These are phyloP conservation scores for Garrulus glandarius DNA, from an alignment of 2,797 vertebrate species.

Conservation along the genomic window DNA sequence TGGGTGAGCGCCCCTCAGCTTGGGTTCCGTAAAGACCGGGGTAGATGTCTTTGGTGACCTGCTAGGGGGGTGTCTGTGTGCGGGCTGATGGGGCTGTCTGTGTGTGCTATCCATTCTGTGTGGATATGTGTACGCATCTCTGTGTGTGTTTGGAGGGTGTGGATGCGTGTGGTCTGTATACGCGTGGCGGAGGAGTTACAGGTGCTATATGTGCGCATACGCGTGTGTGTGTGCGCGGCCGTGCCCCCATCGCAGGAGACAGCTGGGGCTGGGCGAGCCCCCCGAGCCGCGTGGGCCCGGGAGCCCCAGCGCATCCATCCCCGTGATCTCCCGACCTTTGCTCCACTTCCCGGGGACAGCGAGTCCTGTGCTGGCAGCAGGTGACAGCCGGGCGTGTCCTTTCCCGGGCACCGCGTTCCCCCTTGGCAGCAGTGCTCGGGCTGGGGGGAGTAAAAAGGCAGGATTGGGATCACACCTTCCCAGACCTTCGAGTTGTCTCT, in stretches of 20 bases:
- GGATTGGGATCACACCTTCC: fast-evolving
- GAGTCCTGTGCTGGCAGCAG: neutral
- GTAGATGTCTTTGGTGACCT: fast-evolving
- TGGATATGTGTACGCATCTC: fast-evolving
- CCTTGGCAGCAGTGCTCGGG: fast-evolving
- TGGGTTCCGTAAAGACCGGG: fast-evolving
- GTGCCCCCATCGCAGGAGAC: fast-evolving
- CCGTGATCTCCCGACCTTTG: neutral
- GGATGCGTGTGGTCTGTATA: fast-evolving
- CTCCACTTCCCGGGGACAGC: neutral
- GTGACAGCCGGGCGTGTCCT: neutral
- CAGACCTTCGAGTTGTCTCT: fast-evolving
- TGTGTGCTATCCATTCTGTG: fast-evolving
- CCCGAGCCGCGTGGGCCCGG: too few species aligned
- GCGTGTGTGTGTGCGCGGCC: fast-evolving
- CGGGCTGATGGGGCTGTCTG: fast-evolving
- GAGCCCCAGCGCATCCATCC: neutral
- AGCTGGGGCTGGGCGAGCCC: fast-evolving
- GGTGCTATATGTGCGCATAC: fast-evolving
- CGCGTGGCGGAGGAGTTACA: fast-evolving
- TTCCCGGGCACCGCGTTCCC: neutral
- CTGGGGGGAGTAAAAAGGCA: fast-evolving
- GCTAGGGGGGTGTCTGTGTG: neutral
- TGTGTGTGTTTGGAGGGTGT: fast-evolving
- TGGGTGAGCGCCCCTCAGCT: neutral